A percentile compares a stretch with the other conserved stretches of the same genome.
Evolutionary conservation across 2,113 vertebrate species (phyloP).

Genomic region (Microcebus murinus): DNA sequence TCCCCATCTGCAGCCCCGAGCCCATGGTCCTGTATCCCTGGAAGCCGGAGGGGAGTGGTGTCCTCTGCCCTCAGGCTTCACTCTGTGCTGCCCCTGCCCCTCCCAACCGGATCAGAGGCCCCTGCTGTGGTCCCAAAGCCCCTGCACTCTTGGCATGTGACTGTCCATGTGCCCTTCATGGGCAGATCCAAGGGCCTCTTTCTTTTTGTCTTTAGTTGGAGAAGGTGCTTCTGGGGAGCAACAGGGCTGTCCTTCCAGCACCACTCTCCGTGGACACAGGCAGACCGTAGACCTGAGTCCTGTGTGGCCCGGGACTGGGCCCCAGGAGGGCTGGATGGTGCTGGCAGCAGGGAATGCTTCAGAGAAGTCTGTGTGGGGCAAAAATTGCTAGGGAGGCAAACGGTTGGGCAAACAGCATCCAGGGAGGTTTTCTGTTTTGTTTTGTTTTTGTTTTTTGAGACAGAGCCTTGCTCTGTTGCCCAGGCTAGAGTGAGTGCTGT

Average conservation of each 20-base stretch:
- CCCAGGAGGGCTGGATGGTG: neutral
- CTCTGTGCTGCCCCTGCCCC: neutral
- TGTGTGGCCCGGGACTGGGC: neutral
- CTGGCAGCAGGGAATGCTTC: neutral
- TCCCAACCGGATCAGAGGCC: neutral
- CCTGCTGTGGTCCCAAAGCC: too few species aligned
- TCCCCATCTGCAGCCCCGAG: too few species aligned
- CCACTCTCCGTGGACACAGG: accelerated
- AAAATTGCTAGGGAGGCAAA: neutral
- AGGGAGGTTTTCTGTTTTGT: too few species aligned
- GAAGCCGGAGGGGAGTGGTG: neutral
- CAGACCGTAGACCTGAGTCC: neutral
- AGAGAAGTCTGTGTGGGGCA: neutral
- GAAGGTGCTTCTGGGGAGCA: neutral
- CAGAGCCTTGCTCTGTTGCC: too few species aligned
- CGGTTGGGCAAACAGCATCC: neutral
- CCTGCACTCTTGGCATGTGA: neutral
- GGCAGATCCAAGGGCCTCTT: neutral
- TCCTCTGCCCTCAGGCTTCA: neutral
- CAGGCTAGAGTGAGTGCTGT: too few species aligned
- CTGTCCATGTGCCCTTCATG: neutral
- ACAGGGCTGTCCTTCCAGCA: neutral
- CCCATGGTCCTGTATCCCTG: too few species aligned
- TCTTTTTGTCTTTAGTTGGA: neutral
- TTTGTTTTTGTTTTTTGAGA: too few species aligned